Conservation (phyloP, 2,797 vertebrate genomes). For the Muscicapa striata region DNA sequence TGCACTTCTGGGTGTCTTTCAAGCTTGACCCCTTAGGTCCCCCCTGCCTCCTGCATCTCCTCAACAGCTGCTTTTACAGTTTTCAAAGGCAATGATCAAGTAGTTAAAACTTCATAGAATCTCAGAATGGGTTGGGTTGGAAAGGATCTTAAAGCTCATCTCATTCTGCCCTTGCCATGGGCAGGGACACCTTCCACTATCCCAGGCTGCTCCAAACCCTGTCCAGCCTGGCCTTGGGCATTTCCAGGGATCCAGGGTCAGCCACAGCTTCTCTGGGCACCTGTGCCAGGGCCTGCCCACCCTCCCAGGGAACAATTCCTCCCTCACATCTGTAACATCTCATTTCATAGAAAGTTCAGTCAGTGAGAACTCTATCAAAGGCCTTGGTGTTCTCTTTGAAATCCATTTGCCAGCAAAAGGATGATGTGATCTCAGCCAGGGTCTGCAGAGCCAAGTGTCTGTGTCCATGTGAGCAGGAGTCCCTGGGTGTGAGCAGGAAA, state of each 20-base stretch:
- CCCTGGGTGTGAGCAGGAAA: neutral
- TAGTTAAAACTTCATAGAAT: neutral
- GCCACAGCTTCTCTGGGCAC: neutral
- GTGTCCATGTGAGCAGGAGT: neutral
- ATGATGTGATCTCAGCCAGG: neutral
- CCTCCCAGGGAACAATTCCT: rapidly evolving
- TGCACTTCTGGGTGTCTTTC: neutral
- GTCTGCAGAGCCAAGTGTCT: neutral
- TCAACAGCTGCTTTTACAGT: neutral
- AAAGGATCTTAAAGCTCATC: neutral
- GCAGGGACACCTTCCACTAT: neutral
- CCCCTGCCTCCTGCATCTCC: neutral
- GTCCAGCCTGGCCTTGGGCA: too few species aligned
- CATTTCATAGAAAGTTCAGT: neutral
- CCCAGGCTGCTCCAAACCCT: too few species aligned
- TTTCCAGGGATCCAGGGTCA: neutral
- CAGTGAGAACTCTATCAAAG: neutral
- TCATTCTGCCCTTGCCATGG: neutral
- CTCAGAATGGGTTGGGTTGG: neutral
- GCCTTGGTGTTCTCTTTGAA: neutral
- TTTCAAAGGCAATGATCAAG: neutral
- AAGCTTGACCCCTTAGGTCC: neutral
- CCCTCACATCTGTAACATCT: neutral
- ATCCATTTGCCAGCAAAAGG: neutral
- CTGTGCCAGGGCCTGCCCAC: neutral